Conservation (phyloP, 2,113 vertebrate genomes). For the Diphyllodes magnificus region DNA sequence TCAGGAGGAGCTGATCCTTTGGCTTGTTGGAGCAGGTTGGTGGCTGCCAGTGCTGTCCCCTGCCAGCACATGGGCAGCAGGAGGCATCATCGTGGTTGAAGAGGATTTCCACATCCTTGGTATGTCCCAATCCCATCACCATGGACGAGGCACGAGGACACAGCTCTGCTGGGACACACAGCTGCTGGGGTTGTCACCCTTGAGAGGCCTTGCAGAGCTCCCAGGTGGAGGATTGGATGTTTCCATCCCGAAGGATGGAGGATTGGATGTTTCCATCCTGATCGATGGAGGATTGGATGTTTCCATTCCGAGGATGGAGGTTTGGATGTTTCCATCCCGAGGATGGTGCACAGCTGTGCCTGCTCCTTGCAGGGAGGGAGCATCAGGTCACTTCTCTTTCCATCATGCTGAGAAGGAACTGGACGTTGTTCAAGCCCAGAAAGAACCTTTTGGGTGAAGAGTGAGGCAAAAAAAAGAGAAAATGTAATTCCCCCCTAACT, state of each 20-base stretch:
- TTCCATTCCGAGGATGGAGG: background rate
- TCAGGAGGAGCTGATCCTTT: background rate
- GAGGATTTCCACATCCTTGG: background rate
- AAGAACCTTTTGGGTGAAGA: background rate
- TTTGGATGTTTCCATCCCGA: too few relatives aligned
- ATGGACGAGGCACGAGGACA: rapidly evolving
- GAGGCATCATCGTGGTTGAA: rapidly evolving
- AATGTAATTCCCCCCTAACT: background rate
- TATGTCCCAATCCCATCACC: background rate
- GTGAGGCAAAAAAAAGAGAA: background rate
- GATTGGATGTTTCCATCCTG: background rate
- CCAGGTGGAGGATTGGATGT: background rate
- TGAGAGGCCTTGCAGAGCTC: background rate
- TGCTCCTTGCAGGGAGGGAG: background rate
- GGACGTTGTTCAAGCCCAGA: background rate
- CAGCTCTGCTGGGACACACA: rapidly evolving
- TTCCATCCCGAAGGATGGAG: rapidly evolving
- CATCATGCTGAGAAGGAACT: background rate
- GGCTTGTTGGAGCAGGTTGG: background rate
- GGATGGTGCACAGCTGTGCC: background rate
- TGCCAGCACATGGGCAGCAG: background rate
- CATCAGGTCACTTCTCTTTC: conserved; percentile 52
- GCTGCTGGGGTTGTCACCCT: background rate
- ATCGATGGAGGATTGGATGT: background rate
- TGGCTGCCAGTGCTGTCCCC: background rate